phyloP scores from a whole-genome alignment of 2,113 vertebrate genomes.

The Myrmecophaga tridactyla region DNA sequence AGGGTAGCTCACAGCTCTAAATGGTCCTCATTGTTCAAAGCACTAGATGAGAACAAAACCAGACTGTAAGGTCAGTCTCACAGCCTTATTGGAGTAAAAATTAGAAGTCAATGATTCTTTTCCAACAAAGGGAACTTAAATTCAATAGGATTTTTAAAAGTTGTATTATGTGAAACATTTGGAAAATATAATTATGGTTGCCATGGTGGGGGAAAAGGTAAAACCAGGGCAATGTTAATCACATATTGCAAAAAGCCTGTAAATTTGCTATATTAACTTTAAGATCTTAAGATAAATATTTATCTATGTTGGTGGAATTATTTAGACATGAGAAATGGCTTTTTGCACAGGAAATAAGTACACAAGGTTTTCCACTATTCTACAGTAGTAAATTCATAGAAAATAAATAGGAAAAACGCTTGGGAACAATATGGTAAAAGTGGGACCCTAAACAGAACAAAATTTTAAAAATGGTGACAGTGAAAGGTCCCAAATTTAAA shows the following conservation, averaged over 20 bases:
- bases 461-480: neutral
- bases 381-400: neutral
- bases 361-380: neutral
- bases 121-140: slow-evolving; percentile 21
- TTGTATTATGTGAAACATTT: neutral
- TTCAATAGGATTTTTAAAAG: neutral
- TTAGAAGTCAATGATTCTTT: neutral
- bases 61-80: slow-evolving; percentile 33
- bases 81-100: slow-evolving; percentile 59
- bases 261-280: neutral
- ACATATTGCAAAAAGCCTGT: neutral
- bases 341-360: neutral
- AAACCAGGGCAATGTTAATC: neutral
- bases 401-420: neutral
- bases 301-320: neutral
- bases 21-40: slow-evolving; percentile 67
- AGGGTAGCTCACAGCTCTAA: slow-evolving; percentile 23
- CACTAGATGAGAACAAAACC: slow-evolving; percentile 37
- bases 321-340: neutral
- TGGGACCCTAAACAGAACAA: neutral
- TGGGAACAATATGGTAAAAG: neutral
- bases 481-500: neutral
- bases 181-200: neutral
- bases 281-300: neutral
- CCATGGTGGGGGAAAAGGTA: neutral